Conservation (phyloP, 2,113 vertebrate genomes). For the Regulus satrapa region DNA sequence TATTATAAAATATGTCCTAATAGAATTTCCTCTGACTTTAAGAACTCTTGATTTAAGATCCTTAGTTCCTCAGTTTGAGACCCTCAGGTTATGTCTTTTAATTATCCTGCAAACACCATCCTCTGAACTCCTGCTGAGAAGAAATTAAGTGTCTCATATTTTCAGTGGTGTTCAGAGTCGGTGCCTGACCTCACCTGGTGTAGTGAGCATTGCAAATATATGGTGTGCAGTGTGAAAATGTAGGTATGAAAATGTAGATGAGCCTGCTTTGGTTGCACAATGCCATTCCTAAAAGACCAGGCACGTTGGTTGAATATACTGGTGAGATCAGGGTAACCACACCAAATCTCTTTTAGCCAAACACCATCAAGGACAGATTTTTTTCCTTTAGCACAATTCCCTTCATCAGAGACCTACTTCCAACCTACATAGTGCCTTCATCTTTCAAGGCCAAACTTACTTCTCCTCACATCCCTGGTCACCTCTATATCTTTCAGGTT, state of each 20-base stretch:
- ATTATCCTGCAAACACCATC: not conserved
- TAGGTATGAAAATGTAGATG: not conserved
- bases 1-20: not conserved
- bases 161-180: fast-evolving
- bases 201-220: not conserved
- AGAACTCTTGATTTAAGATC: not conserved
- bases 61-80: not conserved
- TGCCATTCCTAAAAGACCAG: not conserved
- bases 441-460: not conserved
- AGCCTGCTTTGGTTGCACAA: not conserved
- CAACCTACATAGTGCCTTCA: not conserved
- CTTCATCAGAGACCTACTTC: not conserved
- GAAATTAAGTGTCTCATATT: not conserved
- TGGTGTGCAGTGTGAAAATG: not conserved
- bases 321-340: not conserved
- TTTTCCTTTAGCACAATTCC: not conserved
- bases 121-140: not conserved
- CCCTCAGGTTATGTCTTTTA: not conserved
- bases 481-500: not conserved
- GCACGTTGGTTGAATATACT: not conserved
- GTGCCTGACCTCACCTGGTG: not conserved
- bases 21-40: not conserved
- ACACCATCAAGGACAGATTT: not conserved
- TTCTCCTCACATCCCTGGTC: not conserved
- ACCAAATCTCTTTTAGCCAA: not conserved